phyloP scores from a whole-genome alignment of 2,797 vertebrate genomes.

The Tympanoctomys barrerae region DNA sequence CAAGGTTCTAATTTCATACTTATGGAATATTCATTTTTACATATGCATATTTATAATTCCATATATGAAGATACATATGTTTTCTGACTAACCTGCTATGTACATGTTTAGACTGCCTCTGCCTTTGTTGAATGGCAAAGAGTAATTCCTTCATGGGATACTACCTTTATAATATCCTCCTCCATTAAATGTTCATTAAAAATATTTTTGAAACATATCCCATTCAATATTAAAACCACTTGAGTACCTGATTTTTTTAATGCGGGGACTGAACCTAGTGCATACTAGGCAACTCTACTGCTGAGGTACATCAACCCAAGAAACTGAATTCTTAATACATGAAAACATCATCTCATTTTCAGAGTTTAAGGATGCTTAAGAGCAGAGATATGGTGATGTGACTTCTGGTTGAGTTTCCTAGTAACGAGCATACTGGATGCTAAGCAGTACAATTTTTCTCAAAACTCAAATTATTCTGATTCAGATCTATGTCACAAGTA shows the following conservation, averaged over 20 bases:
- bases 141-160: neutral
- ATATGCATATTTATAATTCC: too few species aligned
- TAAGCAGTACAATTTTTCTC: neutral
- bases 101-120: neutral
- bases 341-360: slow-evolving; percentile 35
- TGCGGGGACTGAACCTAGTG: too few species aligned
- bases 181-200: neutral
- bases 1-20: too few species aligned
- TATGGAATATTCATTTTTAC: too few species aligned
- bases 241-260: neutral
- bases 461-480: slow-evolving; percentile 11
- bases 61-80: too few species aligned
- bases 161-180: neutral
- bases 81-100: too few species aligned
- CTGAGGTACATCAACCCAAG: neutral
- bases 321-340: neutral
- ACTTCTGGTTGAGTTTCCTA: neutral
- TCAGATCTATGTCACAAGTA: slow-evolving; percentile 21
- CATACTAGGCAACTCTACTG: neutral
- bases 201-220: neutral
- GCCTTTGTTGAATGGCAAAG: neutral
- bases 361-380: neutral
- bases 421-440: neutral
- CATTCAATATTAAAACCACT: slow-evolving; percentile 15
- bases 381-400: neutral